A percentile compares a stretch with the other conserved stretches of the same genome.
phyloP scores from a whole-genome alignment of 2,888 invertebrate species.

The Hypomecis punctinalis region DNA sequence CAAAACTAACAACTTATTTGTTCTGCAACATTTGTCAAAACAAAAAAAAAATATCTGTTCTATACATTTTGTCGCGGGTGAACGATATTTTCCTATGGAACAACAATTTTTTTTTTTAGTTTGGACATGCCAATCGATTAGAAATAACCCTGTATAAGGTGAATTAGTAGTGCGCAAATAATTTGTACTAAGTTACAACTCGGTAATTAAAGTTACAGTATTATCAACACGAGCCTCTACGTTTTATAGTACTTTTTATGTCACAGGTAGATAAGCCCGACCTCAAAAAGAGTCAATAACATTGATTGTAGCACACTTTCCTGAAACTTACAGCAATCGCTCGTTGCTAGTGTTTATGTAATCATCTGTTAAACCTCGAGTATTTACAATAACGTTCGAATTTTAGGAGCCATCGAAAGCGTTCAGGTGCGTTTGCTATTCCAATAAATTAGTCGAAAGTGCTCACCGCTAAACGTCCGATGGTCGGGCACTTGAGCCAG shows the following conservation, averaged over 20 bases:
- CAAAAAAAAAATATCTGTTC: too few species aligned
- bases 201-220: background rate
- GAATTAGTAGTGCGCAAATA: too few species aligned
- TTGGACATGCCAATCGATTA: too few species aligned
- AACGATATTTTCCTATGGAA: too few species aligned
- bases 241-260: constrained; percentile 3
- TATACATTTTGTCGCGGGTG: too few species aligned
- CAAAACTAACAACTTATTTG: too few species aligned
- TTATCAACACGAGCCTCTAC: background rate
- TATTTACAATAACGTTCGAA: constrained; percentile 23
- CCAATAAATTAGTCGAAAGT: constrained; percentile 4
- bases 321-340: constrained; percentile 13
- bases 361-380: constrained; percentile 23
- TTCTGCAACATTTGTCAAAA: too few species aligned
- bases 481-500: constrained; percentile 89
- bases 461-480: constrained; percentile 86
- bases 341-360: constrained; percentile 19
- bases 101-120: too few species aligned
- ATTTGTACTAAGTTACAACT: too few species aligned
- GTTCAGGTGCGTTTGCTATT: background rate
- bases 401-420: constrained; percentile 1
- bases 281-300: constrained; percentile 34
- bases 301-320: constrained; percentile 21
- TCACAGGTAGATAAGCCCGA: constrained; percentile 35
- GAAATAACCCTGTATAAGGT: too few species aligned